Conservation (phyloP, 2,888 invertebrate species). For the Brenthis hecate region DNA sequence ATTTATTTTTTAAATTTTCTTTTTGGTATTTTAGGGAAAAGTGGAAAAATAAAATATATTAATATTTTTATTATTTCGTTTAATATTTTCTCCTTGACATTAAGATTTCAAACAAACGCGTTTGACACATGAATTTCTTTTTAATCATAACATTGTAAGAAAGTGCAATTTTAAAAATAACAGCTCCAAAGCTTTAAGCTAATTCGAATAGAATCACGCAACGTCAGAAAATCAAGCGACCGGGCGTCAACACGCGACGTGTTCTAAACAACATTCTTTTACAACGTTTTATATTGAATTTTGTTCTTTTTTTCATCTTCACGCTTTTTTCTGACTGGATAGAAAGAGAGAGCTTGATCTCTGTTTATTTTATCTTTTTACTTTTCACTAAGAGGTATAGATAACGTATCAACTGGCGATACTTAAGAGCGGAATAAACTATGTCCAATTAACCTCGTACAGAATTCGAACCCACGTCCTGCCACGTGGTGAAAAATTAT, state of each 20-base stretch:
- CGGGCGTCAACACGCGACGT: constrained; percentile 34
- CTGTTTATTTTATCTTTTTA: too few relatives aligned
- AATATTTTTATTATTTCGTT: too few relatives aligned
- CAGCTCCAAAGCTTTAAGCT: constrained; percentile 23
- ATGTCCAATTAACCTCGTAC: too few relatives aligned
- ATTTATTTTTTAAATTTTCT: too few relatives aligned
- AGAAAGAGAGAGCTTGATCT: too few relatives aligned
- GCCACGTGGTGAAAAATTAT: too few relatives aligned
- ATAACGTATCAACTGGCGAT: too few relatives aligned
- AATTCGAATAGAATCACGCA: constrained; percentile 36
- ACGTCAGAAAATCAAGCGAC: constrained; percentile 28
- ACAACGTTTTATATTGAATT: not conserved
- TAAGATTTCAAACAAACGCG: not conserved
- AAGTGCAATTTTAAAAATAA: constrained; percentile 31
- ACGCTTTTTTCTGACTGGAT: not conserved
- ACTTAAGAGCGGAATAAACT: too few relatives aligned
- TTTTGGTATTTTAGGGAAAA: too few relatives aligned
- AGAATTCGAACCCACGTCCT: too few relatives aligned
- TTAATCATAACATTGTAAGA: constrained; percentile 21
- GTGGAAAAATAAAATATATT: too few relatives aligned
- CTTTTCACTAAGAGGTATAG: too few relatives aligned
- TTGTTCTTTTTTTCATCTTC: constrained; percentile 4
- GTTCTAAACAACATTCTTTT: constrained; percentile 18
- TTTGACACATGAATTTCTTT: constrained; percentile 11
- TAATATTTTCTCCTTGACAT: not conserved